phyloP scores from a whole-genome alignment of 37 sponge, comb jelly and placozoan genomes.

The Crambe crambe region DNA sequence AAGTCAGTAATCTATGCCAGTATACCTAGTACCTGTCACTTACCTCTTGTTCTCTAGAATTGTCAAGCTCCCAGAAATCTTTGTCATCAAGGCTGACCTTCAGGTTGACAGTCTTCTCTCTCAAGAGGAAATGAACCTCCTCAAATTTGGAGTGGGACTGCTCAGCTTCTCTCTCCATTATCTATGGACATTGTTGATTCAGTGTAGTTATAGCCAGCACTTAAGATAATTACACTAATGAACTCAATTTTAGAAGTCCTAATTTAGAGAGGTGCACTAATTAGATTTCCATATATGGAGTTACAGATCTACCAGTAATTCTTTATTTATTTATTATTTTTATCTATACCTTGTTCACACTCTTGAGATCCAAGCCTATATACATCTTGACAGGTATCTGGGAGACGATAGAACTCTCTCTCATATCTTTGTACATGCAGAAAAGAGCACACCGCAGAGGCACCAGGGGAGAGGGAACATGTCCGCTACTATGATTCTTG shows the following conservation, averaged over 20 bases:
- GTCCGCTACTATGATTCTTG: neutral
- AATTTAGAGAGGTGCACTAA: no score
- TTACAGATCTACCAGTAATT: no score
- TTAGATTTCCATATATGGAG: no score
- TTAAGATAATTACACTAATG: no score
- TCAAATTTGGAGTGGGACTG: conserved; percentile 2
- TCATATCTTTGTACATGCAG: conserved; percentile 20
- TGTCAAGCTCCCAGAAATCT: conserved; percentile 19
- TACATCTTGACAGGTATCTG: conserved; percentile 26
- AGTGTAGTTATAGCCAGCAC: no score
- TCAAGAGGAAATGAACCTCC: conserved; percentile 30
- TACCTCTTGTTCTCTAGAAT: conserved; percentile 9
- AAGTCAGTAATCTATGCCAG: no score
- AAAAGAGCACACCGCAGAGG: conserved; percentile 38
- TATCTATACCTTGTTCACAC: conserved; percentile 43
- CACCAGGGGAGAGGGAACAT: neutral
- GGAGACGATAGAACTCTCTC: conserved; percentile 7
- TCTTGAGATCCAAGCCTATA: conserved; percentile 27
- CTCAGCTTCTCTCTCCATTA: neutral
- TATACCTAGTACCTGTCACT: no score
- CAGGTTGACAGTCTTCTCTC: conserved; percentile 2
- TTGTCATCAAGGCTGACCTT: neutral
- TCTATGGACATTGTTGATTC: no score
- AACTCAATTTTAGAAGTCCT: no score
- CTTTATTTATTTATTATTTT: no score